Percentiles rank a stretch among this genome's conserved stretches.
These are phyloP conservation scores for Agrotis ipsilon DNA, from an alignment of 2,888 invertebrate species.

Conservation along the genomic window DNA sequence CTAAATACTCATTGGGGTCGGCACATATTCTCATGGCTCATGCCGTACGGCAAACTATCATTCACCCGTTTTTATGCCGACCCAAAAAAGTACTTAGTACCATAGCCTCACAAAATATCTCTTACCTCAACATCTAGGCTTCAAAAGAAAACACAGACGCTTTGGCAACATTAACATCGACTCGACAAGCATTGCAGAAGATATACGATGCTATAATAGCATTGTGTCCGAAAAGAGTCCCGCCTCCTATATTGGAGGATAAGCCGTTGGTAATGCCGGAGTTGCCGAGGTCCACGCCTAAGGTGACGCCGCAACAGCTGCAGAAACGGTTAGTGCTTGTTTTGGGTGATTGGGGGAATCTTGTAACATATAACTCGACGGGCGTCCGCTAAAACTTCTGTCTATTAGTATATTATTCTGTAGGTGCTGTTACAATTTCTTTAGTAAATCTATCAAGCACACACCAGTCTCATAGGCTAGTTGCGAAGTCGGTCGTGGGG, in stretches of 20 bases:
- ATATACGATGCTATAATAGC: slow-evolving; percentile 92
- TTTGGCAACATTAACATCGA: slow-evolving; percentile 90
- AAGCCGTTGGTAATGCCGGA: slow-evolving; percentile 81
- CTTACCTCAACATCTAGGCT: slow-evolving; percentile 72
- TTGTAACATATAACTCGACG: background rate
- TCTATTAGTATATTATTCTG: too few species aligned
- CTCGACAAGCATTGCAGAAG: slow-evolving; percentile 92
- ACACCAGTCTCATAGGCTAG: too few species aligned
- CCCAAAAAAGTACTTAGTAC: background rate
- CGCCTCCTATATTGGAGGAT: slow-evolving; percentile 90
- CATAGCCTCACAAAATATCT: slow-evolving; percentile 1
- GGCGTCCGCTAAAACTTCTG: too few species aligned
- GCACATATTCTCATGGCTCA: background rate
- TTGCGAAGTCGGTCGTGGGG: too few species aligned
- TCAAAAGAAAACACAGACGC: slow-evolving; percentile 92
- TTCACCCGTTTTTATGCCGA: background rate
- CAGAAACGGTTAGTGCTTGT: slow-evolving; percentile 84
- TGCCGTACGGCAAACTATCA: background rate
- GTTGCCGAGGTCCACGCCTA: slow-evolving; percentile 81
- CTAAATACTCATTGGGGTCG: background rate
- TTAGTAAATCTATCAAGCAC: too few species aligned
- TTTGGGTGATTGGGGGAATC: background rate
- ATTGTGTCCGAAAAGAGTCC: slow-evolving; percentile 91
- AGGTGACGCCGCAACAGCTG: slow-evolving; percentile 85
- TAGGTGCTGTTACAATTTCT: too few species aligned